Evolutionary conservation across 2,797 vertebrate genomes (phyloP).

Genomic region (Smutsia temminckii): DNA sequence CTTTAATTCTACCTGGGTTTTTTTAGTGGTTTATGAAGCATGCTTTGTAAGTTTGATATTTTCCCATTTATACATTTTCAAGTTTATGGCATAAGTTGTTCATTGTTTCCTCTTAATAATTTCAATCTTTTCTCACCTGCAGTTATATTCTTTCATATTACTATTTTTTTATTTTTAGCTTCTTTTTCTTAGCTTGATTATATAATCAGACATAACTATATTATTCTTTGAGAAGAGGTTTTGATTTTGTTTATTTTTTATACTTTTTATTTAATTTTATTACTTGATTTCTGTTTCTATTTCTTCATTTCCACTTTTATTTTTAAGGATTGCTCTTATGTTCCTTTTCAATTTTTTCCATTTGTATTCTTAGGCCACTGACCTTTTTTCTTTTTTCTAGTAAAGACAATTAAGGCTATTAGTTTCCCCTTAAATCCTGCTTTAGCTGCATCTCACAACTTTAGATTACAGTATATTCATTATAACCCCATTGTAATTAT

Average conservation of each 20-base stretch:
- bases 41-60: neutral
- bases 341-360: neutral
- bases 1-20: neutral
- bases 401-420: neutral
- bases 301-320: neutral
- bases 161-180: neutral
- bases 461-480: neutral
- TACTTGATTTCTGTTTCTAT: neutral
- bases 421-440: conserved; percentile 1
- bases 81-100: neutral
- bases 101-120: neutral
- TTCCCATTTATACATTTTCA: neutral
- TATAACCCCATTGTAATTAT: neutral
- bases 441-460: neutral
- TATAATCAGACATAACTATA: neutral
- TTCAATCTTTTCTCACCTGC: neutral
- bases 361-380: neutral
- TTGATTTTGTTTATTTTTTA: neutral
- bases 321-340: neutral
- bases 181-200: neutral
- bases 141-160: neutral
- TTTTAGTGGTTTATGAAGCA: neutral
- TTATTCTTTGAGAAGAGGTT: neutral
- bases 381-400: neutral
- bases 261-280: neutral